A percentile compares a stretch with the other conserved stretches of the same genome.
Conservation (phyloP, 2,888 invertebrate species). For the Elysia crispata region DNA sequence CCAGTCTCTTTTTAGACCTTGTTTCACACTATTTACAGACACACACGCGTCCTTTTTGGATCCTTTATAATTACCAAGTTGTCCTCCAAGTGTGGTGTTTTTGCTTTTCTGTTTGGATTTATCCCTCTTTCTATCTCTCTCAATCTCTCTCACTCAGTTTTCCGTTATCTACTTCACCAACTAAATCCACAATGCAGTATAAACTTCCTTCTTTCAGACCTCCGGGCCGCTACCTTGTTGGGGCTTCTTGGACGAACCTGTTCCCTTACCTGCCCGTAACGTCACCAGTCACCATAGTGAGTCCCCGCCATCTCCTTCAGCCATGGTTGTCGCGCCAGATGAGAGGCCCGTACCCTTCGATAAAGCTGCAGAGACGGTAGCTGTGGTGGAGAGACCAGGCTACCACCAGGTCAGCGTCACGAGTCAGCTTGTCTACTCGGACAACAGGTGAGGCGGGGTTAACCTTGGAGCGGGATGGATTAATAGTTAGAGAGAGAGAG, state of each 20-base stretch:
- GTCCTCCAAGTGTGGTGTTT: too few relatives aligned
- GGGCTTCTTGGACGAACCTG: neutral
- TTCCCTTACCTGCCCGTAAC: neutral
- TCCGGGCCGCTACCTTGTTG: neutral
- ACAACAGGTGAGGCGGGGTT: slow-evolving; percentile 32
- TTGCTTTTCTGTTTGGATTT: neutral
- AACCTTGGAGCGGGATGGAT: too few relatives aligned
- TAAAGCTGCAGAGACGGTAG: slow-evolving; percentile 61
- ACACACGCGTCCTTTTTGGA: neutral
- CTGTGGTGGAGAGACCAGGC: slow-evolving; percentile 60
- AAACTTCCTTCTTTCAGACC: neutral
- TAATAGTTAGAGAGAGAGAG: too few relatives aligned
- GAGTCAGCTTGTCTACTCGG: slow-evolving; percentile 59
- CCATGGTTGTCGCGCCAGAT: slow-evolving; percentile 41
- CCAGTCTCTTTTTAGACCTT: neutral
- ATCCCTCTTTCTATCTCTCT: slow-evolving; percentile 26
- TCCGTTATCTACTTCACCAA: neutral
- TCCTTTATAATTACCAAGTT: too few relatives aligned
- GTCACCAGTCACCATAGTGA: neutral
- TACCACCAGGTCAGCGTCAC: slow-evolving; percentile 61
- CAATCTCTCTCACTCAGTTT: neutral
- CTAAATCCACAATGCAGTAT: too few relatives aligned
- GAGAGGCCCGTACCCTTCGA: neutral
- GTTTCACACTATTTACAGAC: neutral
- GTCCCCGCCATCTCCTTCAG: neutral